Percentiles rank a stretch among this genome's conserved stretches.
phyloP scores from a whole-genome alignment of 23 tunicate genomes.

The Corella eumyota region DNA sequence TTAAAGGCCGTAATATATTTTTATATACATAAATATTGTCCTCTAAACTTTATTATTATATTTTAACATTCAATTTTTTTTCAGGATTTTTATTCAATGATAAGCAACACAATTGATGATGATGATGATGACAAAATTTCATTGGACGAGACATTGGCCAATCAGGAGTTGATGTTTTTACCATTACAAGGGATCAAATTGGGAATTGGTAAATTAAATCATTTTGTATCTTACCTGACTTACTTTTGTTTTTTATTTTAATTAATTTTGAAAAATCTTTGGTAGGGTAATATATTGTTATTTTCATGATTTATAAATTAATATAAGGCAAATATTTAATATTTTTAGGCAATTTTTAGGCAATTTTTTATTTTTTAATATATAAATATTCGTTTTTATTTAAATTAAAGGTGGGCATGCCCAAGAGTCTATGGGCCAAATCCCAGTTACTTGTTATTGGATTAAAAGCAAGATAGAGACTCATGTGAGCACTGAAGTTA shows the following conservation, averaged over 20 bases:
- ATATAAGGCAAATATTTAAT: too few species aligned
- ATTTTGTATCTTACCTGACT: background rate
- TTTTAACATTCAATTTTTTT: background rate
- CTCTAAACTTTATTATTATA: background rate
- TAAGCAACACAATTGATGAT: background rate
- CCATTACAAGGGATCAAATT: conserved; percentile 69
- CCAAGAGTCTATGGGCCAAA: conserved; percentile 54
- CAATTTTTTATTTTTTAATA: too few species aligned
- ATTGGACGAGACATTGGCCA: conserved; percentile 17
- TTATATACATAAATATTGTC: too few species aligned
- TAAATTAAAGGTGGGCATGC: conserved; percentile 73
- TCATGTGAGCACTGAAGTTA: conserved; percentile 19
- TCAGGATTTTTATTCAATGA: background rate
- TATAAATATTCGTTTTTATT: too few species aligned
- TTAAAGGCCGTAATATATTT: too few species aligned
- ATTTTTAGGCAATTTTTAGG: too few species aligned
- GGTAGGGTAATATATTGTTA: too few species aligned
- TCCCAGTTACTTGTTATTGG: conserved; percentile 60
- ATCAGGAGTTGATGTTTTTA: conserved; percentile 20
- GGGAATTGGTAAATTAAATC: conserved; percentile 40
- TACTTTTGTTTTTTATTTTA: too few species aligned
- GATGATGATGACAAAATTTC: background rate
- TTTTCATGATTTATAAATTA: too few species aligned
- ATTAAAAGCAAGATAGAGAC: conserved; percentile 31
- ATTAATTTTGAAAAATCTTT: too few species aligned